Evolutionary conservation across 2,113 vertebrate genomes (phyloP), one percentile per base, ranked within the genome.

Genomic region (Psittacula cyanocephala): DNA sequence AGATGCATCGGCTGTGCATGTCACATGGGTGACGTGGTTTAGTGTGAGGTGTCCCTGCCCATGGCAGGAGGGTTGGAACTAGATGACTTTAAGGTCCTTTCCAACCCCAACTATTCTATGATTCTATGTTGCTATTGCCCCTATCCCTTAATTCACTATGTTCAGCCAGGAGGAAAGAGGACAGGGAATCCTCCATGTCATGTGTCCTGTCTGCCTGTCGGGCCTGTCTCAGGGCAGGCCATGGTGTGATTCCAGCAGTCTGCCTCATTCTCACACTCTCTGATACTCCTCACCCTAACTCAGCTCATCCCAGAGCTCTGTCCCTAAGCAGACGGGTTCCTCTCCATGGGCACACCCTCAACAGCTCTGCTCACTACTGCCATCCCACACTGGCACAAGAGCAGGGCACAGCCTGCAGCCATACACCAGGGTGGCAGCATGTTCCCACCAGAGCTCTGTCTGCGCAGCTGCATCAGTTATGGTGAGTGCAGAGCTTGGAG

Each of bases 381-480:
- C 37, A 49, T 44, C 37, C 35, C 29, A 9, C 24, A 28, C 46
- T 82, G 33, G 44, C 52, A 46, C 1, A 29, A 47, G 10, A n/a
- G 50, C 44, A 75, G 69, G 22, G 77, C 25, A 16, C 60, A 88
- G 37, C 22, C 52, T 67, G 44, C 60, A 81, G 69, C 27, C 33
- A 23, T 52, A 10, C 24, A 39, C 44, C 46, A 39, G 19, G 16
- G 24, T 53, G 15, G 46, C 23, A 68, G 37, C 23, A 3, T 11
- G 13, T 18, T 41, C n/a, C 53, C 70, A 82, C 7, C 3, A 0
- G 13, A 67, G 44, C 44, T 59, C 44, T n/a, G 7, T 22, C 29
- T 41, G 8, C 11, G n/a, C 39, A 80, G 29, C 20, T 47, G n/a
- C 79, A 20, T 9, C 46, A 35, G 29, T 10, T 0, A 0, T 43